Evolutionary conservation across 2,888 invertebrate genomes (phyloP), one percentile per base, ranked within the genome.

Genomic region (Pseudococcus jackbeardsleyi): DNA sequence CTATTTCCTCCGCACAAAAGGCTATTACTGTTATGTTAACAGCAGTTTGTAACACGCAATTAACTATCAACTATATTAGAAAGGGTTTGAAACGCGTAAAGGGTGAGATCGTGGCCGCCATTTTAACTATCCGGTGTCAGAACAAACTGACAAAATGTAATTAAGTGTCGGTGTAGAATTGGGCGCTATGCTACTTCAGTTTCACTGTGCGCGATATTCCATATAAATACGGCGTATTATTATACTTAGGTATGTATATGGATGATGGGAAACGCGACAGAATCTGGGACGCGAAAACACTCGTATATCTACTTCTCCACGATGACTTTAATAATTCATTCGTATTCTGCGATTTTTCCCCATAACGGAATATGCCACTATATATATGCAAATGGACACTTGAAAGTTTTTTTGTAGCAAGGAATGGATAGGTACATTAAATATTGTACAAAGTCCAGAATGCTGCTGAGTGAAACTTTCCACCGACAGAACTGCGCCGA

Each of bases 21-120:
- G 87, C 87, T 87, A 87, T 87, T 87, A 87, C 87, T 87, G 87
- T 87, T 87, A 87, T 87, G 87, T 87, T 87, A 87, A 87, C 87
- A 87, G 87, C 87, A 87, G 87, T 87, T 87, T 87, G 87, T 87
- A 87, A 87, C 87, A 87, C 87, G 87, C 87, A 87, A 87, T 87
- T 87, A 87, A 87, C 87, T 87, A 87, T 87, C 87, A 87, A 87
- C 87, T 87, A 87, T 87, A 87, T 87, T 87, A 87, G 87, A 87
- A 87, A 87, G 87, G 87, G 87, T 87, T 87, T 87, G 79, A 79
- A 87, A 87, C 50, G 54, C 77, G 48, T 77, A 79, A 87, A 87
- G 79, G 87, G 87, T 87, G 87, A 87, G 87, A 87, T 87, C 50
- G 87, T 79, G 77, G 87, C 87, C 87, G 87, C 87, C 87, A 87